A percentile compares a stretch with the other conserved stretches of the same genome.
phyloP scores from a whole-genome alignment of 2,888 invertebrate species.

The Lutraria lutraria region DNA sequence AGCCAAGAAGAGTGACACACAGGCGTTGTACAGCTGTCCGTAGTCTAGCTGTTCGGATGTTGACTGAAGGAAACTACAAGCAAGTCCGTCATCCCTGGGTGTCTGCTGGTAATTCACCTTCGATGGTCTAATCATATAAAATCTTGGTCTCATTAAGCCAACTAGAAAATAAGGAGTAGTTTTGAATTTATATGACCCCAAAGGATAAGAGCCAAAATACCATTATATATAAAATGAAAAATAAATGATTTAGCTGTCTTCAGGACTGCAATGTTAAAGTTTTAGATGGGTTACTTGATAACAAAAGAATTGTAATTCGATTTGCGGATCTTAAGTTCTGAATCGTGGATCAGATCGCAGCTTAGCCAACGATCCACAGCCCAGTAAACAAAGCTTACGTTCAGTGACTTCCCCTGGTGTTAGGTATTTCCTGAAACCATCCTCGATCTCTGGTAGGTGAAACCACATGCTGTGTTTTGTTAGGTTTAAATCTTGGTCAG shows the following conservation, averaged over 20 bases:
- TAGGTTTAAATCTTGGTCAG: conserved; percentile 64
- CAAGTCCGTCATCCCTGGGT: conserved; percentile 94
- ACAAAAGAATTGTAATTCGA: no score
- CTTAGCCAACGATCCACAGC: no score
- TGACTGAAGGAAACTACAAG: conserved; percentile 97
- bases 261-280: no score
- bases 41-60: conserved; percentile 97
- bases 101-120: conserved; percentile 92
- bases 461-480: conserved; percentile 88
- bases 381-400: no score
- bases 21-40: conserved; percentile 93
- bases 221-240: no score
- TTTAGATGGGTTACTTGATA: no score
- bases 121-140: conserved; percentile 94
- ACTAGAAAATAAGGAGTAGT: conserved; percentile 62
- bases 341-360: no score
- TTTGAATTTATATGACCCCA: neutral
- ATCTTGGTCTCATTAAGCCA: conserved; percentile 92
- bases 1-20: conserved; percentile 93
- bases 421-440: conserved; percentile 88
- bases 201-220: no score
- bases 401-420: conserved; percentile 89
- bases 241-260: no score
- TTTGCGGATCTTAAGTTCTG: no score
- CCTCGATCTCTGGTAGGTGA: conserved; percentile 92